Evolutionary conservation across 2,888 invertebrate genomes (phyloP), one percentile per base, ranked within the genome.

Genomic region (Phalera bucephala): DNA sequence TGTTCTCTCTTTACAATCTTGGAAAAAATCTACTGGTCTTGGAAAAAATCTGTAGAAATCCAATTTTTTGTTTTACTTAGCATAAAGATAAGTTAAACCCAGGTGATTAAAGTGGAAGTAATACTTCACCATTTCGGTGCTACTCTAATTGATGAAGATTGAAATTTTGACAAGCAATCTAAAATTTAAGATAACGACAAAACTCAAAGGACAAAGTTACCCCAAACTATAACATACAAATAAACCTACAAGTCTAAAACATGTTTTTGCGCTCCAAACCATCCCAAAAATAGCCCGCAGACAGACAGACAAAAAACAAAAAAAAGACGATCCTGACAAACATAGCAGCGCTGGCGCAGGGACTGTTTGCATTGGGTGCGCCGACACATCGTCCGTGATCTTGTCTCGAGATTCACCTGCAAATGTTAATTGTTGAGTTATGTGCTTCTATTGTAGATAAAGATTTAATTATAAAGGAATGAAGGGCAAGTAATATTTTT

Each of bases 231-330:
- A 55, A 34, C 29, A 36, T 15, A 33, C 40, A 38, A 51, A 52
- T 36, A 36, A 48, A 52, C 36, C 48, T 61, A 49, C 47, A 40
- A 35, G 41, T 42, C 44, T 42, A 48, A 50, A 64, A 68, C 66
- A 33, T 52, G 71, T 67, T 69, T 56, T 43, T 58, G 44, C 54
- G 45, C 44, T 47, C 34, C 31, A 30, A 19, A 25, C 56, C 45
- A 43, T 46, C 50, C 60, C 51, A 52, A 64, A 68, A 66, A 71
- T 69, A 69, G 53, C 54, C 25, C 22, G 44, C 55, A 58, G 64
- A 62, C 66, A 54, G 46, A 64, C 66, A 54, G 47, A 53, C 54
- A 69, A 70, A 70, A 69, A 70, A 61, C 50, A 51, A 53, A 67
- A 67, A 62, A 69, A 48, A 3, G 50, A 57, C 53, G 54, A 54